phyloP scores from a whole-genome alignment of 2,888 invertebrate genomes.

The Elmis aenea region DNA sequence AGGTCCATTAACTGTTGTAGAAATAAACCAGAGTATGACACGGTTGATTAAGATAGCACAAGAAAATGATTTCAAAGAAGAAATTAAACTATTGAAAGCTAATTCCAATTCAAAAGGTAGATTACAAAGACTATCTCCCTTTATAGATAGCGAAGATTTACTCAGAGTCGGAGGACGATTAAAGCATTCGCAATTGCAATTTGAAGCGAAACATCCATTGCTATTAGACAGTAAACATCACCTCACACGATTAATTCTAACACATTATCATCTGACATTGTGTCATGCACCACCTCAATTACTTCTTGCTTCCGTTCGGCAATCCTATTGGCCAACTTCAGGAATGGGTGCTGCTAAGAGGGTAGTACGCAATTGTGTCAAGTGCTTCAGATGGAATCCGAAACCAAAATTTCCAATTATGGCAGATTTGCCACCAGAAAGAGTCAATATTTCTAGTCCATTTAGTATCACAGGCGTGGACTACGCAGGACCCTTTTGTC shows the following conservation, averaged over 20 bases:
- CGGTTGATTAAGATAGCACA: too few relatives aligned
- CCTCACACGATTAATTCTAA: slow-evolving; percentile 21
- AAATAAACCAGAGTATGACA: too few relatives aligned
- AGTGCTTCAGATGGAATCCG: slow-evolving; percentile 18
- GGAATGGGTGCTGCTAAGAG: slow-evolving; percentile 15
- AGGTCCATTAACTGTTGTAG: too few relatives aligned
- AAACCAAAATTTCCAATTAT: slow-evolving; percentile 23
- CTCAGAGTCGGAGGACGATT: slow-evolving; percentile 14
- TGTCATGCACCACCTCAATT: slow-evolving; percentile 23
- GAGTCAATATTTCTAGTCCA: slow-evolving; percentile 16
- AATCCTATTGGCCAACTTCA: slow-evolving; percentile 22
- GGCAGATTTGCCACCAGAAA: slow-evolving; percentile 26
- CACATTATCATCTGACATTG: slow-evolving; percentile 16
- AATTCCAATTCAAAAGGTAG: too few relatives aligned
- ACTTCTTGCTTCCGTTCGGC: slow-evolving; percentile 17
- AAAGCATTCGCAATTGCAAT: slow-evolving; percentile 5
- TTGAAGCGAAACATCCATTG: slow-evolving; percentile 16
- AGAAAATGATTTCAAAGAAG: too few relatives aligned
- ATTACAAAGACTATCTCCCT: slow-evolving; percentile 10
- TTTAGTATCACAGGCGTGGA: slow-evolving; percentile 24
- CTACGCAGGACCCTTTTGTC: slow-evolving; percentile 24
- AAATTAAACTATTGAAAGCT: too few relatives aligned
- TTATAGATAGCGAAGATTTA: slow-evolving; percentile 10
- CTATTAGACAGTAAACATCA: slow-evolving; percentile 9
- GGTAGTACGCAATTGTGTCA: too few relatives aligned